A percentile compares a stretch with the other conserved stretches of the same genome.
Evolutionary conservation across 2,113 vertebrate genomes (phyloP).

Genomic region (Speoplatyrhinus poulsoni): DNA sequence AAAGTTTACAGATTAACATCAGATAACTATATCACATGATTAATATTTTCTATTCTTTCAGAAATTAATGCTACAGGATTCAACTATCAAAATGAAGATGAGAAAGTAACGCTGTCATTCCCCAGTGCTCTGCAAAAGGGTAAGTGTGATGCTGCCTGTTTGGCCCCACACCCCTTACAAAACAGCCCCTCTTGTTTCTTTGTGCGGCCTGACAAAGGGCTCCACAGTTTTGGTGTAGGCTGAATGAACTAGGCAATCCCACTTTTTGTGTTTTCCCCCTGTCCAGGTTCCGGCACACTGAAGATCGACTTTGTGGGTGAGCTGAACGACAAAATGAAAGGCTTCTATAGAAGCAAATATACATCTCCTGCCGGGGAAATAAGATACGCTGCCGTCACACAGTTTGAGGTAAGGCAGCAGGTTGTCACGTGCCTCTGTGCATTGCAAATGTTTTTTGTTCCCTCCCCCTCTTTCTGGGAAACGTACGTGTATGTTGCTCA

Average conservation of each 20-base stretch:
- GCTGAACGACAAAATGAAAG: constrained; percentile 99
- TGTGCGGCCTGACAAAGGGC: constrained; percentile 4
- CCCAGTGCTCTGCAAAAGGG: constrained; percentile 92
- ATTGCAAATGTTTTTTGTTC: not conserved
- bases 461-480: not conserved
- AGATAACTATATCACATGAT: not conserved
- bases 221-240: not conserved
- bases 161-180: not conserved
- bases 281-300: constrained; percentile 85
- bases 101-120: constrained; percentile 98
- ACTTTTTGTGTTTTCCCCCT: constrained; percentile 5
- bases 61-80: constrained; percentile 98
- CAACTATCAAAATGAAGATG: constrained; percentile 99
- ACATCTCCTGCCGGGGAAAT: constrained; percentile 83
- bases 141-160: constrained; percentile 44
- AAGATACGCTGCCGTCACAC: constrained; percentile 95
- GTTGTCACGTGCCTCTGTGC: not conserved
- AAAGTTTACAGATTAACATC: not conserved
- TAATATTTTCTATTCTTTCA: constrained; percentile 51
- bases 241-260: constrained; percentile 6
- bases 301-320: constrained; percentile 98
- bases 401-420: constrained; percentile 89
- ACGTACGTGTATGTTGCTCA: constrained; percentile 14
- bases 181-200: not conserved
- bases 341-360: constrained; percentile 98